Base-by-base conservation (phyloP, 64 coral and sea anemone species). In the Cladopsammia gracilis region DNA sequence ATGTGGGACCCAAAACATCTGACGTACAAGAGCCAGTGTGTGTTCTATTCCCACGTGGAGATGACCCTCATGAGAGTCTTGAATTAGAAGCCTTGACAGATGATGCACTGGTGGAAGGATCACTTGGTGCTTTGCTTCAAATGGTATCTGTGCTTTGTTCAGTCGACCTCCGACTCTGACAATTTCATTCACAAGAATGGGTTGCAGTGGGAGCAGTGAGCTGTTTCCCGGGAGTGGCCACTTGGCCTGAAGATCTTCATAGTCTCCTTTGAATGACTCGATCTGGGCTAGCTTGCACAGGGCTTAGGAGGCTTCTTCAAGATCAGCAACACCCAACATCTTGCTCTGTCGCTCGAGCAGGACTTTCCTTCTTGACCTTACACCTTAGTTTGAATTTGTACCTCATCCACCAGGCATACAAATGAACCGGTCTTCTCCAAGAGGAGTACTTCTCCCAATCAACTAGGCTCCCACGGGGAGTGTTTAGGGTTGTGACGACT, bases 21-120 rank as follows among this genome's bases (percentile, higher is more conserved):
- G 78, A 26, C 52, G 24, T 20, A 82, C 78, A 25, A 64, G 80
- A 11, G 80, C 58, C 2, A 84, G 11, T 7, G 52, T 58, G 51
- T 81, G 54, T 19, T 81, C 78, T 3, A 12, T 81, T 57, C 78
- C 51, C 12, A 65, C 56, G 22, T 84, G 80, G 56, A 62, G 24
- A 44, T 84, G 58, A n/a, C 15, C 25, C 20, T 82, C 13, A 13
- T 77, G 75, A 3, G 47, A 4, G 52, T 77, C 75, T 66, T 83
- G 81, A 70, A 7, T 59, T 11, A 85, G 19, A 1, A 70, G 22
- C 19, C 19, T 67, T 8, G 18, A 67, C 22, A 85, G 4, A 25
- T 59, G 58, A 26, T 85, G 61, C 6, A 1, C 7, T 26, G 82
- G 22, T 0, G 65, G 25, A 49, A 85, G 48, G 0, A 85, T 7